Evolutionary conservation across 1,140 invertebrate species (phyloP).

Genomic region (Gyrodactylus bullatarudis): DNA sequence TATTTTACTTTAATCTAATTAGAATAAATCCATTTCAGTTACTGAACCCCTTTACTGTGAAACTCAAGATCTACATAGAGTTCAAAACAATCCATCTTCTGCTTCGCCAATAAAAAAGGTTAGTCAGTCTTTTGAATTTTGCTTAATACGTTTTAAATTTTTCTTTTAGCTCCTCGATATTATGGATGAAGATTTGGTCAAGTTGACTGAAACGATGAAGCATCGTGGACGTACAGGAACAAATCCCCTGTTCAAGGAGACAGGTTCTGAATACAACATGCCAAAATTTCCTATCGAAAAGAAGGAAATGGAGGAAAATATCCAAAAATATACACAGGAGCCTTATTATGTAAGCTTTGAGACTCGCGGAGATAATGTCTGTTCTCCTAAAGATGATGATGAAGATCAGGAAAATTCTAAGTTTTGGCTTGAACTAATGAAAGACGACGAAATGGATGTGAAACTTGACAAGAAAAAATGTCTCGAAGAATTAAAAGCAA

Average conservation of each 20-base stretch:
- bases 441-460: neutral
- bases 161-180: neutral
- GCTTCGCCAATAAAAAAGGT: neutral
- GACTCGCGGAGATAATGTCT: neutral
- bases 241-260: neutral
- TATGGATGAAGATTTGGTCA: conserved; percentile 1
- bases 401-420: no score
- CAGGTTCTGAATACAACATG: neutral
- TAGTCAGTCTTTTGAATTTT: neutral
- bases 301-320: neutral
- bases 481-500: neutral
- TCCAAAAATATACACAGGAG: neutral
- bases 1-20: no score
- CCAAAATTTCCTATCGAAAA: conserved; percentile 4
- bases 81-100: neutral
- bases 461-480: neutral
- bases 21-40: neutral
- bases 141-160: neutral
- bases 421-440: neutral
- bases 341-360: neutral
- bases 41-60: neutral
- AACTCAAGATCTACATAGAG: neutral
- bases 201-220: neutral
- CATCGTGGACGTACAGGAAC: neutral
- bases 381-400: neutral